Evolutionary conservation across 2,797 vertebrate genomes (phyloP), one percentile per base, ranked within the genome.

Genomic region (Scomberomorus guttatus): DNA sequence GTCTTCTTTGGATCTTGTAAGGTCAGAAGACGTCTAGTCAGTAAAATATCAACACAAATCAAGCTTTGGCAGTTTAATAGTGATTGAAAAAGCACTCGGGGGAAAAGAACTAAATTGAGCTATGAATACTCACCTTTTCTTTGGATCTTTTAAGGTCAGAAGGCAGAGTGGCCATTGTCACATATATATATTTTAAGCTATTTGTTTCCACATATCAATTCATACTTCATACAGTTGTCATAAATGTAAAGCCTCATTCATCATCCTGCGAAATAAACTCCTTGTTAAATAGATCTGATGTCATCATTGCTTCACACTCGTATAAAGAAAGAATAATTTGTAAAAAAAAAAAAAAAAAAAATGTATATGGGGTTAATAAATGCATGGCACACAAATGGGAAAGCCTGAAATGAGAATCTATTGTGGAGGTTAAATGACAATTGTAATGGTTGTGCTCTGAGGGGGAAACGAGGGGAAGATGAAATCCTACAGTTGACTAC

Each of bases 361-460:
- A 84, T 87, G 71, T 66, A 75, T 65, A 37, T 42, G 77, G 61
- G 75, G 86, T 91, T 91, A 85, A 92, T 88, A 87, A 83, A 87
- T 71, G 73, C 63, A 63, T 74, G 83, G 73, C 67, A 82, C 78
- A 70, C 79, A 82, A 56, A 51, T 50, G 44, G 5, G 72, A 37
- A 37, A 79, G 69, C 37, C 77, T 70, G 83, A 80, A 87, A 90
- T 84, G 81, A 84, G 81, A 83, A 79, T 81, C 61, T 82, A n/a
- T 75, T 62, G 29, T 32, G 29, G 29, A 32, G 29, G 29, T 32
- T 32, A 32, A 32, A 32, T 32, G 29, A 6, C 6, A 6, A 70
- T 81, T 64, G 65, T 81, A 81, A 81, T 84, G 85, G 82, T 72
- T 83, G 62, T 68, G 80, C 81, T 91, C 88, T n/a, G 84, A 81